phyloP scores from a whole-genome alignment of 2,888 invertebrate species.

The Phalangium opilio region DNA sequence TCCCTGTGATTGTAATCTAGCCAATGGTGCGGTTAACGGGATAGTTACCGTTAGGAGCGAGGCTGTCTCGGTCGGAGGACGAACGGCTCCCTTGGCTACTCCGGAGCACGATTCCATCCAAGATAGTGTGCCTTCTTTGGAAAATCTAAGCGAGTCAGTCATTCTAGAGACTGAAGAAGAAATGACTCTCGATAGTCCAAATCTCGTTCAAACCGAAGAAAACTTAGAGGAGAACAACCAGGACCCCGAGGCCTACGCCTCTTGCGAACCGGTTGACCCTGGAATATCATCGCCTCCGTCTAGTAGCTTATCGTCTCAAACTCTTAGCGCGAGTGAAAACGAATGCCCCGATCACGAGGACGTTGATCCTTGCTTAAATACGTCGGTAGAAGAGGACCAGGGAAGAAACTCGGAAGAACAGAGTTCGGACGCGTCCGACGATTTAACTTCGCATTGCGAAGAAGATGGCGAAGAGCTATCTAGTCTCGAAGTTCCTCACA shows the following conservation, averaged over 20 bases:
- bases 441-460: too few species aligned
- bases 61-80: background rate
- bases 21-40: slow-evolving; percentile 1
- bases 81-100: slow-evolving; percentile 41
- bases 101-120: slow-evolving; percentile 46
- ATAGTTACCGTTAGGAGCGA: slow-evolving; percentile 1
- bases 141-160: slow-evolving; percentile 31
- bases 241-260: slow-evolving; percentile 5
- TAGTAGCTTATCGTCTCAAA: slow-evolving; percentile 15
- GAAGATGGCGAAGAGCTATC: too few species aligned
- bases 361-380: background rate
- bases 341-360: slow-evolving; percentile 13
- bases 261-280: slow-evolving; percentile 6
- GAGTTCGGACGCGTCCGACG: too few species aligned
- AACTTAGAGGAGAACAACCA: too few species aligned
- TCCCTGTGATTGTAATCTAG: background rate
- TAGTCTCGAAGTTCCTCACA: too few species aligned
- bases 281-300: slow-evolving; percentile 8
- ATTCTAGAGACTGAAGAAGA: slow-evolving; percentile 11
- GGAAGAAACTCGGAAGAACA: too few species aligned
- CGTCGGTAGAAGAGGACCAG: too few species aligned
- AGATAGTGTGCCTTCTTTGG: slow-evolving; percentile 40
- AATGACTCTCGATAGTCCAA: background rate
- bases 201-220: background rate
- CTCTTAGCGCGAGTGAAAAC: slow-evolving; percentile 16